Evolutionary conservation across 2,113 vertebrate genomes (phyloP).

Genomic region (Cynocephalus volans): DNA sequence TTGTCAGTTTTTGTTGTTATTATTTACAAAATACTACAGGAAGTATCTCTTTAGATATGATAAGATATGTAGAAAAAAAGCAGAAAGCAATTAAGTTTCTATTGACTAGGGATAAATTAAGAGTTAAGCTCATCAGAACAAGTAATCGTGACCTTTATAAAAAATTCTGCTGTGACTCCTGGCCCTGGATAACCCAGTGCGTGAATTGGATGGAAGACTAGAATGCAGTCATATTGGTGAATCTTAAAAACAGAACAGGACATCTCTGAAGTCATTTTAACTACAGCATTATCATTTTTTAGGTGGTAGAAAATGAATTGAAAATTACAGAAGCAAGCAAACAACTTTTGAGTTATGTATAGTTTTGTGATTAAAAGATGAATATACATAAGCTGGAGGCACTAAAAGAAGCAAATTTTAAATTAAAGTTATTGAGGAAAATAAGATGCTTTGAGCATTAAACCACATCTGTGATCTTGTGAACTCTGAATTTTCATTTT

Average conservation of each 20-base stretch:
- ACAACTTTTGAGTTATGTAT: neutral
- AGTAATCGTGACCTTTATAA: neutral
- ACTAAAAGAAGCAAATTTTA: neutral
- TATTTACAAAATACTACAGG: neutral
- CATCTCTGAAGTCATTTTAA: neutral
- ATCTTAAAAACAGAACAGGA: neutral
- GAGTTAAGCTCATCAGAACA: neutral
- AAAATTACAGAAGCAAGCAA: neutral
- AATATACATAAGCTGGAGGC: neutral
- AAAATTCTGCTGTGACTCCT: neutral
- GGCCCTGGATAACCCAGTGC: neutral
- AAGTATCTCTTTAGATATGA: neutral
- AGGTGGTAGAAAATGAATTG: neutral
- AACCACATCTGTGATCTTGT: neutral
- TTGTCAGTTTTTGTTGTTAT: neutral
- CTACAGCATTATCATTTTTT: neutral
- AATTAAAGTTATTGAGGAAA: neutral
- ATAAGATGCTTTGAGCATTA: neutral
- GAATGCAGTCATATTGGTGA: neutral
- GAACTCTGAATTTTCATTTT: neutral
- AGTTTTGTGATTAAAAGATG: neutral
- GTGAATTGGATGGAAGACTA: neutral
- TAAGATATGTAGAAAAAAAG: neutral
- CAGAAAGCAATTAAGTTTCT: neutral
- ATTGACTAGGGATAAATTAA: neutral